phyloP scores from a whole-genome alignment of 2,888 invertebrate species.

The Stictocephala bisonia region DNA sequence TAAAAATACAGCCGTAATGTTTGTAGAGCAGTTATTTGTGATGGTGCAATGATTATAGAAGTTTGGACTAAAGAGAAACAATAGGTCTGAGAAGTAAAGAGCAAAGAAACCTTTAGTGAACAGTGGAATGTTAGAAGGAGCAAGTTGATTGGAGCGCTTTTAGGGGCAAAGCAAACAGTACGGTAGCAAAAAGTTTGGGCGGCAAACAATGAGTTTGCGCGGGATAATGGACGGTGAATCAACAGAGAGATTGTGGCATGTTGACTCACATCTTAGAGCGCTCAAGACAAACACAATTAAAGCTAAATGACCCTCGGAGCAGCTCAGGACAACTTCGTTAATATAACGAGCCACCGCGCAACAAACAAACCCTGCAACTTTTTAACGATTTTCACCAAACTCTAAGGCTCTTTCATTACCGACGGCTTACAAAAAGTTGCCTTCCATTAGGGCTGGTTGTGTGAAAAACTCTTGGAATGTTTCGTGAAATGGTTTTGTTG shows the following conservation, averaged over 20 bases:
- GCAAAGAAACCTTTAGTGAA: slow-evolving; percentile 18
- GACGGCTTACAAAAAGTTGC: no score
- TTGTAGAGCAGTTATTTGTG: no score
- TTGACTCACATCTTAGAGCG: slow-evolving; percentile 38
- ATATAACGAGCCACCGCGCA: slow-evolving; percentile 23
- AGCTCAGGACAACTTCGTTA: slow-evolving; percentile 14
- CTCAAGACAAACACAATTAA: slow-evolving; percentile 46
- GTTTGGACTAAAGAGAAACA: no score
- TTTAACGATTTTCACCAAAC: no score
- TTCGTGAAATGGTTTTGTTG: no score
- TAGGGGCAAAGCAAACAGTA: slow-evolving; percentile 40
- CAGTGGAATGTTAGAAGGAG: slow-evolving; percentile 3
- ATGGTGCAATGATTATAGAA: no score
- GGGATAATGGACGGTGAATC: slow-evolving; percentile 35
- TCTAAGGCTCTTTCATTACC: no score
- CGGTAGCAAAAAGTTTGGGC: slow-evolving; percentile 33
- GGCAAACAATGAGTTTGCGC: slow-evolving; percentile 29
- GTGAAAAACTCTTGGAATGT: no score
- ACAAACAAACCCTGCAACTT: slow-evolving; percentile 29
- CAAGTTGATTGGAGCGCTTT: slow-evolving; percentile 37
- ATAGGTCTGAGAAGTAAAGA: neutral
- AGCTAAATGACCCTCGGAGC: slow-evolving; percentile 42
- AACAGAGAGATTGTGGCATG: slow-evolving; percentile 25
- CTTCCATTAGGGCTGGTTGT: no score
- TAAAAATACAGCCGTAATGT: no score